Evolutionary conservation across 1,140 invertebrate genomes (phyloP), one percentile per base, ranked within the genome.

Genomic region (Heliconius melpomene): DNA sequence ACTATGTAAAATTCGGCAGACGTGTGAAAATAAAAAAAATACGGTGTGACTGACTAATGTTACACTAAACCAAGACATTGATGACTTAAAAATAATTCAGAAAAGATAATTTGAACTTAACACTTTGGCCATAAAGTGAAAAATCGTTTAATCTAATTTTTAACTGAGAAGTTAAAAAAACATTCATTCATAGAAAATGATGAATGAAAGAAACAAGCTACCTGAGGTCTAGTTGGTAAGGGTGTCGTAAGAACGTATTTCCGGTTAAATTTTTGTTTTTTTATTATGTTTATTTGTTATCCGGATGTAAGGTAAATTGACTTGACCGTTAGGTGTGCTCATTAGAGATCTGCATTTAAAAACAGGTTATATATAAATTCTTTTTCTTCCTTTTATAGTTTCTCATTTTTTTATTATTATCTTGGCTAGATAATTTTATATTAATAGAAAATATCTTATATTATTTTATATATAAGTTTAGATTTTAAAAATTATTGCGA

Each of bases 291-390:
- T 60, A 50, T 72, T 52, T 76, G 40, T 40, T 54, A 79, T 84
- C 88, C 90, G 91, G 90, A 93, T 89, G 90, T 88, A 83, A 84
- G 85, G 81, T 87, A 90, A 89, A 90, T 90, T 90, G 88, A 81
- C 83, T 81, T 80, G 81, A 87, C 91, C 89, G 90, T 93, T 93
- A 93, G 88, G 86, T 54, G 60, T 70, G 72, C 74, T 84, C 72
- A 82, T 82, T 82, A 78, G 81, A 74, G 81, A 77, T 78, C 81
- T 50, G 18, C 18, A 46, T 46, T 46, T 46, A 16, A 46, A 16
- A 46, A 46, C 40, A 46, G 16, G 40, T 16, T 46, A 16, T 16
- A 3, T 36, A 36, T 36, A 46, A 46, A 46, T 46, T 46, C 0
- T 5, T 46, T 46, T 46, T 46, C 40, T 46, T 46, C 40, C 5